Base-by-base conservation (phyloP, 1,140 invertebrate genomes). In the Drosophila grimshawi region DNA sequence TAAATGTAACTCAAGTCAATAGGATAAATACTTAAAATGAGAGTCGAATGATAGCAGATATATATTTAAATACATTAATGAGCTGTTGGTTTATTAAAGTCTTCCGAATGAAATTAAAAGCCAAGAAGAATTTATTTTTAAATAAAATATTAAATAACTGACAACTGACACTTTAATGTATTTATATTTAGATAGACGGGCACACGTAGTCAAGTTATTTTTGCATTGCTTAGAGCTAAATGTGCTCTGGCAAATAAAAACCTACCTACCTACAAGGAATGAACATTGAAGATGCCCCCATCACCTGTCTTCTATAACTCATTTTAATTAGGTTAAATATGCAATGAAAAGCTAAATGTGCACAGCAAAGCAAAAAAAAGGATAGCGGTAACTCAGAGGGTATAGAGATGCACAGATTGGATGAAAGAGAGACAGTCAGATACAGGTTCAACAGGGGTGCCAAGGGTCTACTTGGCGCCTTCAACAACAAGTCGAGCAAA, bases 301-400 rank as follows among this genome's bases (percentile, higher is more conserved):
- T 53, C 67, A 77, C 71, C 79, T 82, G 79, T 56, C 64, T 77
- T 68, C 61, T 73, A 70, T 82, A 82, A 86, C 76, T 86, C 83
- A 86, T 88, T 80, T 83, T 86, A 86, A 86, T 86, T 86, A 83
- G 83, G 80, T 88, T 88, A 83, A 88, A 86, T 88, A 83, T 86
- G 83, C 80, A 82, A 78, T 66, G 72, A 62, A 82, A 76, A 83
- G 64, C 72, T 70, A 82, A 82, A 80, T 82, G 71, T 70, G 70
- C 70, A 48, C 56, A 53, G 65, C 66, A 33, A 41, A 30, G 70
- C 57, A 66, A 57, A 51, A 3, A 19, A 7, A 63, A 51, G 30
- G 39, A 51, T 41, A 37, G 46, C 39, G 37, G 4, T 5, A 11
- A 53, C 41, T 30, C 55, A 39, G 46, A 46, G 27, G 4, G 5